Evolutionary conservation across 2,113 vertebrate genomes (phyloP).

Genomic region (Leptosomus discolor): DNA sequence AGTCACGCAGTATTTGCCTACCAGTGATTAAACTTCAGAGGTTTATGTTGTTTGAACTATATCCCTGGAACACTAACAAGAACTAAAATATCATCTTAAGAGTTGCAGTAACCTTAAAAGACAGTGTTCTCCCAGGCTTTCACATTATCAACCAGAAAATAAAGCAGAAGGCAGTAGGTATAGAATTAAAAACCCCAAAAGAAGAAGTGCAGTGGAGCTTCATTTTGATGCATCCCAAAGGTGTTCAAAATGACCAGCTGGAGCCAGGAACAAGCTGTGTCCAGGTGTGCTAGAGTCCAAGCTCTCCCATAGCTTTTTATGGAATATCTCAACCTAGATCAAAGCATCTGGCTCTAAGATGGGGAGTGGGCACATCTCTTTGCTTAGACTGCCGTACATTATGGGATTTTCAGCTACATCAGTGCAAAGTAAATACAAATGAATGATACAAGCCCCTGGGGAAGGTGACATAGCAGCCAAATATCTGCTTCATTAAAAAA

Average conservation of each 20-base stretch:
- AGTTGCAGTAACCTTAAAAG: neutral
- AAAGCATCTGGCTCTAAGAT: neutral
- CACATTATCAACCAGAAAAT: neutral
- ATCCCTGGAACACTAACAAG: neutral
- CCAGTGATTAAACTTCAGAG: conserved; percentile 2
- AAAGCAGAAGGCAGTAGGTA: neutral
- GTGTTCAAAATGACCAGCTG: neutral
- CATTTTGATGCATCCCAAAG: neutral
- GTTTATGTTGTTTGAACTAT: conserved; percentile 31
- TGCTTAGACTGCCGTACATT: neutral
- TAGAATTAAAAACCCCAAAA: neutral
- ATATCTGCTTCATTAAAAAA: neutral
- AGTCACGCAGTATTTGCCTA: conserved; percentile 2
- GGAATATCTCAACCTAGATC: neutral
- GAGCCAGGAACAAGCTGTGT: neutral
- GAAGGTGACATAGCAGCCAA: neutral
- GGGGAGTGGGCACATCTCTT: neutral
- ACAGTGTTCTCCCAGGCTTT: neutral
- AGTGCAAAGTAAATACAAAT: neutral
- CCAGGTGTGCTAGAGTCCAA: neutral
- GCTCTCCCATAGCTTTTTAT: neutral
- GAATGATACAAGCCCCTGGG: neutral
- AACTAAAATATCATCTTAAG: neutral
- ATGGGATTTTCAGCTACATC: neutral
- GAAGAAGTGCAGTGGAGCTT: neutral